phyloP scores from a whole-genome alignment of 2,113 vertebrate species.

The Alethe castanea region DNA sequence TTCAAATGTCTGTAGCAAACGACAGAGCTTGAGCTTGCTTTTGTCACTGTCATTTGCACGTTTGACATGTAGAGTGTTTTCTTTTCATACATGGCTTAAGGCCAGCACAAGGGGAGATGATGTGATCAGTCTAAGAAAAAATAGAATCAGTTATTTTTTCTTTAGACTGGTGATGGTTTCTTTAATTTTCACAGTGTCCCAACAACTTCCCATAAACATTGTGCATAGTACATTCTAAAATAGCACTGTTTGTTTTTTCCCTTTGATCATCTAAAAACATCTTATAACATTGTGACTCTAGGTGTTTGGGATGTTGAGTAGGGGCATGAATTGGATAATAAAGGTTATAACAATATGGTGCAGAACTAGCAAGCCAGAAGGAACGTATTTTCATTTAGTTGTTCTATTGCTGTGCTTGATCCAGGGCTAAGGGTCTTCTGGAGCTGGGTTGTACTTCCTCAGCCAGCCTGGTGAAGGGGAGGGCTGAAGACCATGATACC shows the following conservation, averaged over 20 bases:
- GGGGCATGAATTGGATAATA: neutral
- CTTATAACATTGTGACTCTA: neutral
- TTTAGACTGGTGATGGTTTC: neutral
- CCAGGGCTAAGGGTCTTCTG: neutral
- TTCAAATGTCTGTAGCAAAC: neutral
- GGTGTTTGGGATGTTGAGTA: neutral
- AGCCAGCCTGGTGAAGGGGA: neutral
- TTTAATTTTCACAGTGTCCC: neutral
- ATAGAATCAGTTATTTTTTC: neutral
- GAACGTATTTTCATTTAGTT: neutral
- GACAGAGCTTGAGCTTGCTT: neutral
- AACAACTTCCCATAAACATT: neutral
- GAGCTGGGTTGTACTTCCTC: neutral
- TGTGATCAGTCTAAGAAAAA: neutral
- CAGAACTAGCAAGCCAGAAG: neutral
- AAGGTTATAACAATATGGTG: neutral
- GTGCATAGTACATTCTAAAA: neutral
- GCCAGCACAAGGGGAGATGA: neutral
- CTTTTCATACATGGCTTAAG: neutral
- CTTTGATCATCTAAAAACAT: neutral
- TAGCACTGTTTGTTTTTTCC: neutral
- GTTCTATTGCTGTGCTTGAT: neutral
- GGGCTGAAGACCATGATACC: neutral
- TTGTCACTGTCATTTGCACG: neutral
- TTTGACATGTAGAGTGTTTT: fast-evolving